These are phyloP conservation scores for Drosophila equinoxialis DNA, from an alignment of 1,140 invertebrate genomes.

Conservation along the genomic window DNA sequence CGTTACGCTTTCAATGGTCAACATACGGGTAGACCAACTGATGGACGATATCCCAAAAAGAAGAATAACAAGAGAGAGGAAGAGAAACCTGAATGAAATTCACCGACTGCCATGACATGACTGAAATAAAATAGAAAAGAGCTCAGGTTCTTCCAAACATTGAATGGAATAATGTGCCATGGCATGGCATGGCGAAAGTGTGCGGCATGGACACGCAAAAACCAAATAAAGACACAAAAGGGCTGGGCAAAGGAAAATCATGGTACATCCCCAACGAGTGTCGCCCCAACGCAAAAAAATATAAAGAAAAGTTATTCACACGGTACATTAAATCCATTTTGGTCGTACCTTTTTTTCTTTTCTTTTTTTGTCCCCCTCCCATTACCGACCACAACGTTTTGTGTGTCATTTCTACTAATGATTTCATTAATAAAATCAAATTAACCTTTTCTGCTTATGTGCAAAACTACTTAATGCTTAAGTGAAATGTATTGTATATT, in stretches of 20 bases:
- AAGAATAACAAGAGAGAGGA: slow-evolving; percentile 1
- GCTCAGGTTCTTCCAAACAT: slow-evolving; percentile 2
- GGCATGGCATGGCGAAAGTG: too few relatives aligned
- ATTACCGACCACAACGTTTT: slow-evolving; percentile 20
- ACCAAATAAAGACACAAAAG: slow-evolving; percentile 25
- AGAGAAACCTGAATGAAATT: slow-evolving; percentile 43
- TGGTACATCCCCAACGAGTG: background rate
- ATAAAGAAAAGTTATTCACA: slow-evolving; percentile 54
- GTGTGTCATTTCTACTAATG: slow-evolving; percentile 65
- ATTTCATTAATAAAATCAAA: slow-evolving; percentile 79
- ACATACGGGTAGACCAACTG: slow-evolving; percentile 16
- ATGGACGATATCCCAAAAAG: slow-evolving; percentile 22
- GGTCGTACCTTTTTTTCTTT: slow-evolving; percentile 18
- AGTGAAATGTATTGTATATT: slow-evolving; percentile 51
- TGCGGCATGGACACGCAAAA: slow-evolving; percentile 20
- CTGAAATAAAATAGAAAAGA: slow-evolving; percentile 10
- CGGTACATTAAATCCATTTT: slow-evolving; percentile 62
- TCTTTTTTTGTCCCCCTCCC: too few relatives aligned
- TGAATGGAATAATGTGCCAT: background rate
- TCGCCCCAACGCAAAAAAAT: background rate
- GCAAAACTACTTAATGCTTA: slow-evolving; percentile 62
- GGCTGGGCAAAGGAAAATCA: slow-evolving; percentile 6
- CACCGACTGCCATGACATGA: slow-evolving; percentile 49
- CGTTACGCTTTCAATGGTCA: slow-evolving; percentile 38
- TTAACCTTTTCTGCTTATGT: slow-evolving; percentile 51